Evolutionary conservation across 2,113 vertebrate species (phyloP), one percentile per base, ranked within the genome.

Genomic region (Calyptommatus sinebrachiatus): DNA sequence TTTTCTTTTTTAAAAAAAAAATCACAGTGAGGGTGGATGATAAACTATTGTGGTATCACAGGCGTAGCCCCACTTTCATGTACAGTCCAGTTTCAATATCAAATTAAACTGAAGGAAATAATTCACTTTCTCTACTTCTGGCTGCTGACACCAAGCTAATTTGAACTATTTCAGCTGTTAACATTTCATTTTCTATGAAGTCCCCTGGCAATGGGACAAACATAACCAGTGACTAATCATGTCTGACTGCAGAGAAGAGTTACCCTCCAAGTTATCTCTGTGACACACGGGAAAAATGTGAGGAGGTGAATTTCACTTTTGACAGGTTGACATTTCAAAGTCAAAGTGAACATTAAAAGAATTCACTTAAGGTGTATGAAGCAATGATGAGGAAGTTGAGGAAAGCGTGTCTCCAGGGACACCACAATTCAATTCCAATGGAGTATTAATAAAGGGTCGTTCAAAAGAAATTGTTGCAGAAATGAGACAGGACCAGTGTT

Each of bases 361-460:
- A 65, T 79, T 90, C 86, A 77, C 81, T 87, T 77, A 63, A 67
- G 26, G 85, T 88, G 90, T 90, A 88, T 81, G 85, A 86, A 86
- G 87, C 71, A 89, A 76, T 1, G 5, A 80, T 71, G 74, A 88
- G 70, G 80, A 1, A 26, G 75, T 67, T 77, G 2, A 26, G 83
- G 88, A 86, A 84, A 85, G 82, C 67, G 78, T 77, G 73, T 75
- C 79, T 88, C 82, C 60, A 62, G 71, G 67, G 20, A 80, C 21
- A 69, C n/a, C 80, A 80, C 81, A 73, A 45, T 29, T 90, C 71
- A 57, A 31, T 76, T 83, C 78, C 53, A 24, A 1, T 8, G 53
- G 57, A 66, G 77, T 57, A 29, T 65, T 81, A 84, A 84, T 77
- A 41, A 84, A 86, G 66, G 72, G 78, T 76, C 79, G 84, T 85